Percentiles rank a stretch among this genome's conserved stretches.
Conservation (phyloP, 2,888 invertebrate species). For the Arrhopalites spinosus region DNA sequence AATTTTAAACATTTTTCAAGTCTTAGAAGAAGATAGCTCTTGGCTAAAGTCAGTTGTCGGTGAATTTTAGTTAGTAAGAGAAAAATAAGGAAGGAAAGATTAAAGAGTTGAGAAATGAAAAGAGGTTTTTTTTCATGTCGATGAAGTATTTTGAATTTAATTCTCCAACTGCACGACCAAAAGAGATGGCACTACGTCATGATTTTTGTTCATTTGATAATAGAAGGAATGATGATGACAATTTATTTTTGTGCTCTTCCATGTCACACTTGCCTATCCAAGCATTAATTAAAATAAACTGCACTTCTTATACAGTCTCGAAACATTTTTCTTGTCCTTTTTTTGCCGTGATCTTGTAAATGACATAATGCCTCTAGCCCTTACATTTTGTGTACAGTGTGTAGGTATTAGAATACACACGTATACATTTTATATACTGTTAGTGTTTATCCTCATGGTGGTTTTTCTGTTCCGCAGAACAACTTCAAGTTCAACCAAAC, state of each 20-base stretch:
- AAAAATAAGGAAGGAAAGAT: not conserved
- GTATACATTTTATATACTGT: not conserved
- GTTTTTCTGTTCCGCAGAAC: too few species aligned
- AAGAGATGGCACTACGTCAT: not conserved
- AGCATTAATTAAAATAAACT: constrained; percentile 34
- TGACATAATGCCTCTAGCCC: not conserved
- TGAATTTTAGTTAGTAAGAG: not conserved
- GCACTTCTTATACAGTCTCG: not conserved
- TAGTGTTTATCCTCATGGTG: too few species aligned
- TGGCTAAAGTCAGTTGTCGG: too few species aligned
- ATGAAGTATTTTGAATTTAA: not conserved
- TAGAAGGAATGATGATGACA: constrained; percentile 23
- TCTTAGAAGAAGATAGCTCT: too few species aligned
- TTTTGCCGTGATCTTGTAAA: not conserved
- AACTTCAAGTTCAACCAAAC: too few species aligned
- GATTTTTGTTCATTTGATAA: not conserved
- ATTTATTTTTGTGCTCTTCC: constrained; percentile 12
- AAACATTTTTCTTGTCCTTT: not conserved
- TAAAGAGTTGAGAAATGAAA: not conserved
- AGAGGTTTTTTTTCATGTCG: not conserved
- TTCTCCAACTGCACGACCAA: not conserved
- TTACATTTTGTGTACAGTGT: too few species aligned
- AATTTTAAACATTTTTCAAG: too few species aligned
- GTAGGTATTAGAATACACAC: not conserved
- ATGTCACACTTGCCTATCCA: constrained; percentile 31